phyloP scores from a whole-genome alignment of 2,113 vertebrate genomes.

The Equus przewalskii region DNA sequence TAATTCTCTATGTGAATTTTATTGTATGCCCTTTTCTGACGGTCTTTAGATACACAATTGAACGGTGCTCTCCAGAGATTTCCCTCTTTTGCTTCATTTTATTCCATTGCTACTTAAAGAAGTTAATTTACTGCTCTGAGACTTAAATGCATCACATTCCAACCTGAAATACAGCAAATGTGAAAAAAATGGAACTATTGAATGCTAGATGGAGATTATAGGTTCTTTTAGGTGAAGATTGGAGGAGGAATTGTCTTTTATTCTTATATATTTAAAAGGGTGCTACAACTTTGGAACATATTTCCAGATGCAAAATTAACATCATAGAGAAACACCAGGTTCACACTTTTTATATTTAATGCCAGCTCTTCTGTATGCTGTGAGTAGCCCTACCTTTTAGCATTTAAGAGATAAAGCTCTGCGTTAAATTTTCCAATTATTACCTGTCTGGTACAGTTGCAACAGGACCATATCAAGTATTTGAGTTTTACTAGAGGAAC shows the following conservation, averaged over 20 bases:
- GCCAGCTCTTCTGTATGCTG: constrained; percentile 68
- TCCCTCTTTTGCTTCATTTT: constrained; percentile 64
- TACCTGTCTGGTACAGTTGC: constrained; percentile 84
- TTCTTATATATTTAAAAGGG: constrained; percentile 60
- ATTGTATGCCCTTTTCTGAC: constrained; percentile 44
- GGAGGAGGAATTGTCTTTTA: constrained; percentile 41
- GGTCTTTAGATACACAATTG: constrained; percentile 23
- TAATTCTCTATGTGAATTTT: constrained; percentile 49
- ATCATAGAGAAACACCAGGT: constrained; percentile 71
- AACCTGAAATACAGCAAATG: constrained; percentile 55
- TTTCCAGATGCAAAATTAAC: constrained; percentile 80
- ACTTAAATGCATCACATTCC: constrained; percentile 55
- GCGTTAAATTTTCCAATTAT: constrained; percentile 86
- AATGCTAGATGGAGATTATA: constrained; percentile 53
- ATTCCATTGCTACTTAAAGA: constrained; percentile 59
- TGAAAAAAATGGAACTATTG: background rate
- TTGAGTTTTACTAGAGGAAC: constrained; percentile 83
- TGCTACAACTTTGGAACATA: constrained; percentile 56
- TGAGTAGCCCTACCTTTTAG: constrained; percentile 78
- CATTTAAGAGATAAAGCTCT: constrained; percentile 81
- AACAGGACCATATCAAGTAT: constrained; percentile 83
- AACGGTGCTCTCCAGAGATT: constrained; percentile 46
- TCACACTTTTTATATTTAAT: constrained; percentile 73
- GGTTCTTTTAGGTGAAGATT: constrained; percentile 45
- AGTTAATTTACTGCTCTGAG: constrained; percentile 58